Evolutionary conservation across 1,140 invertebrate species (phyloP), one percentile per base, ranked within the genome.

Genomic region (Drosophila sproati): DNA sequence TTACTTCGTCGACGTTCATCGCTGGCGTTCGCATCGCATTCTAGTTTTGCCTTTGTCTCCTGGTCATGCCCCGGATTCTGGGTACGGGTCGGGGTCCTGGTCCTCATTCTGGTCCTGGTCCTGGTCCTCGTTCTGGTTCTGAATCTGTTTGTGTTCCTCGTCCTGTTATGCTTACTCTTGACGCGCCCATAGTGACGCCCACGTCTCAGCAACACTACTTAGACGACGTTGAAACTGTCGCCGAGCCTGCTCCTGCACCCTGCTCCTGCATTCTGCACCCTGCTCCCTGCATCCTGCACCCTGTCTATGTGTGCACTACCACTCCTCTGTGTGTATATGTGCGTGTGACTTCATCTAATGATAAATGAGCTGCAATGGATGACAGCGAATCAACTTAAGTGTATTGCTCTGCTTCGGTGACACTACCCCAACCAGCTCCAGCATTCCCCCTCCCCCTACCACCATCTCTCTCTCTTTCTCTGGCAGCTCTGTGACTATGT

Each of bases 381-480:
- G 89, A 91, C 89, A 91, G 89, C 89, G 89, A 91, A 91, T 91
- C 89, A 91, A 91, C 89, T 89, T 91, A 91, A 91, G 89, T 91
- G 89, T 91, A 91, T 91, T 91, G 83, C 83, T 88, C 83, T 89
- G 83, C 85, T 89, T 88, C 79, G 72, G 59, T 66, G 62, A 63
- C 83, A 57, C 64, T 48, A 63, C 43, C 48, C 39, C 32, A 39
- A 47, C 31, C 20, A 20, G 20, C 20, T 20, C 60, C 8, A 34
- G 35, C 39, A 20, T 20, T 10, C 55, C 35, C 41, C 2, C 10
- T 32, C 29, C 7, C 3, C 10, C 55, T 34, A 10, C 12, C 55
- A 50, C 1, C 5, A 20, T 54, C 4, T 48, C 69, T 54, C 39
- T 41, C 39, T 37, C 35, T 50, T 5, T 51, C 48, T 41, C 12